These are phyloP conservation scores for Caenorhabditis angaria DNA, from an alignment of 2,888 invertebrate species.

Conservation along the genomic window DNA sequence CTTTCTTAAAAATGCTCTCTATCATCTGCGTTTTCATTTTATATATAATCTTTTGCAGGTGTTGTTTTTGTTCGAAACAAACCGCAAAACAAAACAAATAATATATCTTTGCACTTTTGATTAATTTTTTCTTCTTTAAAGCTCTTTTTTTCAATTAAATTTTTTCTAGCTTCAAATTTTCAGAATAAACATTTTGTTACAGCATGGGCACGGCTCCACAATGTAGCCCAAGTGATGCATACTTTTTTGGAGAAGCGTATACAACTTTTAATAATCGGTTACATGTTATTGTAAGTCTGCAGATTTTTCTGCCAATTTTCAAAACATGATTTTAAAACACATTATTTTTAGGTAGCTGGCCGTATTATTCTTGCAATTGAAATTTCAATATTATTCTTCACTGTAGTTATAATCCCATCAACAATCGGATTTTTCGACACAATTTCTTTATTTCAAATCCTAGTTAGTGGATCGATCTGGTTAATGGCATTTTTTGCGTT, in stretches of 20 bases:
- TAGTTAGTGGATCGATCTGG: conserved; percentile 45
- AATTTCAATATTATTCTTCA: conserved; percentile 39
- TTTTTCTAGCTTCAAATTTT: background rate
- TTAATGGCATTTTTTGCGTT: conserved; percentile 42
- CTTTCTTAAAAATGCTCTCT: conserved; percentile 17
- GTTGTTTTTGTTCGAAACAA: conserved; percentile 26
- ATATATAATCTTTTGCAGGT: conserved; percentile 31
- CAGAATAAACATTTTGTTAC: conserved; percentile 12
- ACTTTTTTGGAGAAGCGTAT: conserved; percentile 45
- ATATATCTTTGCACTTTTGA: conserved; percentile 29
- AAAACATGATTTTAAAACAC: conserved; percentile 1
- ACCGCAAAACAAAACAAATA: conserved; percentile 26
- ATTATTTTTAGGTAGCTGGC: conserved; percentile 42
- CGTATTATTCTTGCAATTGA: conserved; percentile 42
- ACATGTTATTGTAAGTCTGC: conserved; percentile 42
- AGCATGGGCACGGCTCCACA: conserved; percentile 48
- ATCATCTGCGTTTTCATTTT: background rate
- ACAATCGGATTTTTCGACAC: conserved; percentile 54
- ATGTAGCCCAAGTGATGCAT: conserved; percentile 41
- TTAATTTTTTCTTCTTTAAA: conserved; percentile 8
- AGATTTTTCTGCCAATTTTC: background rate
- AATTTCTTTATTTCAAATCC: conserved; percentile 40
- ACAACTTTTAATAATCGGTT: conserved; percentile 41
- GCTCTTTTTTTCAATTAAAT: background rate
- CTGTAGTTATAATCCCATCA: conserved; percentile 44